Percentiles rank a stretch among this genome's conserved stretches.
Evolutionary conservation across 2,113 vertebrate species (phyloP).

Genomic region (Saguinus imperator): DNA sequence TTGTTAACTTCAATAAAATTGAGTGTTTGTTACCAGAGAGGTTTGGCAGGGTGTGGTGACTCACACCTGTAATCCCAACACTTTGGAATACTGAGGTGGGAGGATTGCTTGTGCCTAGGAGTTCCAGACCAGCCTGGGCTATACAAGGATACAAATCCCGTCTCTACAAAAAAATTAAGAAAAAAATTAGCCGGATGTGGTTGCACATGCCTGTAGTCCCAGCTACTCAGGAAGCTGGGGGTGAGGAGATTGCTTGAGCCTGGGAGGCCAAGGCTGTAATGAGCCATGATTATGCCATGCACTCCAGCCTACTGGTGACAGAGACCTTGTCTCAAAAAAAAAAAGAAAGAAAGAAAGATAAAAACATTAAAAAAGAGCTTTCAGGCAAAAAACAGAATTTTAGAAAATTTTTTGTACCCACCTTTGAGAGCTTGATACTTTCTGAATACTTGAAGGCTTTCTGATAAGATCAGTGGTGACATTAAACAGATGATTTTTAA

Average conservation of each 20-base stretch:
- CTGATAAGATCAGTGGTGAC: neutral
- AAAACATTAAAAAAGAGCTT: neutral
- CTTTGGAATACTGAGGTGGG: no score
- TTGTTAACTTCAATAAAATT: conserved; percentile 3
- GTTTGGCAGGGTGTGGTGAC: no score
- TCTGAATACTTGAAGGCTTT: conserved; percentile 23
- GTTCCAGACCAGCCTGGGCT: neutral
- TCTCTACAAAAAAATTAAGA: neutral
- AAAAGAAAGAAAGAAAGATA: neutral
- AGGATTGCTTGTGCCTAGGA: no score
- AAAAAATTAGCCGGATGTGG: neutral
- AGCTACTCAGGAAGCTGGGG: neutral
- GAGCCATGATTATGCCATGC: neutral
- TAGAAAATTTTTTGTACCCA: neutral
- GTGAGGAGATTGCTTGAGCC: neutral
- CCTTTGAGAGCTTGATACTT: neutral
- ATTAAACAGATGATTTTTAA: neutral
- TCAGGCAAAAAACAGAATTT: conserved; percentile 17
- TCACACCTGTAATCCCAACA: no score
- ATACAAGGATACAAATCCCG: neutral
- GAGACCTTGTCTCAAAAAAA: neutral
- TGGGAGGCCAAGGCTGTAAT: neutral
- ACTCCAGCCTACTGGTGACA: neutral
- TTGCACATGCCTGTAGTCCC: neutral
- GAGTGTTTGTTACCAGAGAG: neutral